Conservation (phyloP, 2,888 invertebrate genomes). For the Hoplodrina ambigua region DNA sequence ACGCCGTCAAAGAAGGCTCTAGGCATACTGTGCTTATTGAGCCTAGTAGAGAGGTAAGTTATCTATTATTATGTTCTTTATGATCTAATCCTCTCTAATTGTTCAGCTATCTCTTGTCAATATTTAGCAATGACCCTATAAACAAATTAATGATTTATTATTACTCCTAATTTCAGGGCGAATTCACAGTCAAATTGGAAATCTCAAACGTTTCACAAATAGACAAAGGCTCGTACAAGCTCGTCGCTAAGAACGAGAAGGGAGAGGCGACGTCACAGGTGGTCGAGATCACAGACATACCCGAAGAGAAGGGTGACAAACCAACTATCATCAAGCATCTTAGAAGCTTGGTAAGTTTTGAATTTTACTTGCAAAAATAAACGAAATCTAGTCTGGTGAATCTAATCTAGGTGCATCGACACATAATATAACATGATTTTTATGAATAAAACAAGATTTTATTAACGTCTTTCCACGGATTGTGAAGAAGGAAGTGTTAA, state of each 20-base stretch:
- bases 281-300: constrained; percentile 96
- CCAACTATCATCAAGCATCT: constrained; percentile 95
- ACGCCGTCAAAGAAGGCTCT: constrained; percentile 94
- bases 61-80: background rate
- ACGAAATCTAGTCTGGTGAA: too few species aligned
- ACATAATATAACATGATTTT: too few species aligned
- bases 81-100: too few species aligned
- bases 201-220: constrained; percentile 94
- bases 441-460: too few species aligned
- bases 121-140: background rate
- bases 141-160: background rate
- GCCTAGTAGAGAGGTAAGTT: constrained; percentile 93
- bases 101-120: too few species aligned
- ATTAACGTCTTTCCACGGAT: too few species aligned
- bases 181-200: constrained; percentile 97
- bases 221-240: constrained; percentile 97
- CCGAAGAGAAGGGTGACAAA: constrained; percentile 94
- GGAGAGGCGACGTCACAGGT: constrained; percentile 97
- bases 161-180: constrained; percentile 91
- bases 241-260: constrained; percentile 97
- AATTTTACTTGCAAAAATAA: too few species aligned
- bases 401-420: too few species aligned
- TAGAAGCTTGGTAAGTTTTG: constrained; percentile 92
- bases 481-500: too few species aligned
- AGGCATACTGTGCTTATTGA: constrained; percentile 94